Base-by-base conservation (phyloP, 2,113 vertebrate species). In the Oryzias curvinotus region DNA sequence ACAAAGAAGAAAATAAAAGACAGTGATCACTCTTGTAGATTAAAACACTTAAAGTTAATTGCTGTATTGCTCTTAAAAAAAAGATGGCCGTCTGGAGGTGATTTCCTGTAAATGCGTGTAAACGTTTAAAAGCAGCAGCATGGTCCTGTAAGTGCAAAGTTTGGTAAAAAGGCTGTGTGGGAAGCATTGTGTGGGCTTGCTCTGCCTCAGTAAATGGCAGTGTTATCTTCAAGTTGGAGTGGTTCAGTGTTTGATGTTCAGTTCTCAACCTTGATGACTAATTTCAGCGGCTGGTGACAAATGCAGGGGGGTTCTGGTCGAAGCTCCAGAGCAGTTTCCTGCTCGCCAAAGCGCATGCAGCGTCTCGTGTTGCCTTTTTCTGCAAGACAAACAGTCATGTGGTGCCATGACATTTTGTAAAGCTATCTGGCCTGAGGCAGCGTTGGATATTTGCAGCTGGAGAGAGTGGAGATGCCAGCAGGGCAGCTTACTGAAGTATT, bases 341-440 rank as follows among this genome's bases (percentile, higher is more conserved):
- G 18, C 59, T 42, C 50, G 26, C 57, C 4, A 18, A 25, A 57
- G 63, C 60, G 61, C 50, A 49, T 5, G 15, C 12, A 7, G 50
- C 55, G 36, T 58, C 45, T 68, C 51, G 47, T 58, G 65, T 23
- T 66, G 65, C 53, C 14, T 52, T 53, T 67, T 36, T 68, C 55
- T 64, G 46, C 25, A 70, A 78, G 60, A 68, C 53, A 65, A 71
- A 77, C 82, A 70, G 70, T 75, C 51, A 56, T 65, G 64, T 57
- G 60, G 53, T 45, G 54, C 44, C 1, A 14, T 83, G 85, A 85
- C 82, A 85, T 88, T 36, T 82, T 86, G 48, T 81, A 88, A 82
- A 71, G 69, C 71, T 73, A 42, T 47, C 53, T 67, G 68, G 77
- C 82, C 74, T 44, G 25, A 65, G 73, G 65, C 70, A 61, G 77